Evolutionary conservation across 1,140 invertebrate species (phyloP).

Genomic region (Philopotamus ludificatus): DNA sequence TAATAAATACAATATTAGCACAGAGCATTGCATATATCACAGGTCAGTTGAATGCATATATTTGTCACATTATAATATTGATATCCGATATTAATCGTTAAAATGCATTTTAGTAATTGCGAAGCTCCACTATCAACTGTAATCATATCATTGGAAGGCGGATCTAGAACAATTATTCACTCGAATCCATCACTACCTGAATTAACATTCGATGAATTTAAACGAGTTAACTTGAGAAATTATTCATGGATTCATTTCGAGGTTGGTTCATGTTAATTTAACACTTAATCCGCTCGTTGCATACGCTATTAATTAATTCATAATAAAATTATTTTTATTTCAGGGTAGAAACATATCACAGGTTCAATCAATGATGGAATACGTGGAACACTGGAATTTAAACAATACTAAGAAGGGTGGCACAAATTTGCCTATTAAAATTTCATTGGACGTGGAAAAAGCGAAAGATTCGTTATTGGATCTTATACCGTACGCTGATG

Average conservation of each 20-base stretch:
- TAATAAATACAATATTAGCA: constrained; percentile 56
- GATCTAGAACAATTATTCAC: constrained; percentile 65
- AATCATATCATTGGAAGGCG: constrained; percentile 54
- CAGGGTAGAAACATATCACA: constrained; percentile 60
- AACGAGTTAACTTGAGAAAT: constrained; percentile 51
- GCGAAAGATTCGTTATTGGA: constrained; percentile 48
- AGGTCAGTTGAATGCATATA: constrained; percentile 40
- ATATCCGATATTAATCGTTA: neutral
- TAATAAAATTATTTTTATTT: constrained; percentile 37
- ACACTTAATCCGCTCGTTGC: neutral
- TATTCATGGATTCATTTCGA: constrained; percentile 75
- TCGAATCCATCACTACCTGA: constrained; percentile 61
- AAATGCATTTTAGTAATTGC: constrained; percentile 31
- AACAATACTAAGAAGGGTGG: constrained; percentile 18
- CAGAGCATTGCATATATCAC: constrained; percentile 52
- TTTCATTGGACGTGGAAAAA: constrained; percentile 68
- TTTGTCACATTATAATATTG: neutral
- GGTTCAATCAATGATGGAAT: constrained; percentile 59
- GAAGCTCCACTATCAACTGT: constrained; percentile 54
- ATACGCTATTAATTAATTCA: too few relatives aligned
- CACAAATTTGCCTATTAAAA: constrained; percentile 47
- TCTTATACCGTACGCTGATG: constrained; percentile 59
- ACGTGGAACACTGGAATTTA: constrained; percentile 60
- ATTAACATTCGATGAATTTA: constrained; percentile 61
- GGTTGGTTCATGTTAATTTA: constrained; percentile 45